Percentiles rank a stretch among this genome's conserved stretches.
Conservation (phyloP, 2,797 vertebrate species). For the Clarias pachynema region DNA sequence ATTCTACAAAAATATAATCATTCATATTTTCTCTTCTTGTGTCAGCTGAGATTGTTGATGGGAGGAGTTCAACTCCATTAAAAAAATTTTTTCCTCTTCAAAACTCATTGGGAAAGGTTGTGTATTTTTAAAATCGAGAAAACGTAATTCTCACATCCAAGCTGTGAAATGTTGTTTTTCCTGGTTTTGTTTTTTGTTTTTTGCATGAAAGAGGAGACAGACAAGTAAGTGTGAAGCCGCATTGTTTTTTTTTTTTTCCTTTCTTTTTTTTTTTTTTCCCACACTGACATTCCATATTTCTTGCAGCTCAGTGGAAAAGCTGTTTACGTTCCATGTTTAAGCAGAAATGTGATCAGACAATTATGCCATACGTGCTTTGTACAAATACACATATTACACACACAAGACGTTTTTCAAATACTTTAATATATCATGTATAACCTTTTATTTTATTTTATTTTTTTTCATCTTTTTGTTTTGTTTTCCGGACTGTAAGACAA, state of each 20-base stretch:
- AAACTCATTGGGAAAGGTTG: background rate
- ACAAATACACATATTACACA: constrained; percentile 5
- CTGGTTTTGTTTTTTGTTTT: background rate
- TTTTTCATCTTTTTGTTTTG: too few species aligned
- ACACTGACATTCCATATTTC: background rate
- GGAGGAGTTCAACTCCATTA: too few species aligned
- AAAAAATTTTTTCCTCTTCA: too few species aligned
- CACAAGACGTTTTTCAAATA: background rate
- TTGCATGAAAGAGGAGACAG: constrained; percentile 27
- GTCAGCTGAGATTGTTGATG: background rate
- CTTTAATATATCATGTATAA: background rate
- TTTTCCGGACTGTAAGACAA: background rate
- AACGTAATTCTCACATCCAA: constrained; percentile 49
- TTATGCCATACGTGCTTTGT: background rate
- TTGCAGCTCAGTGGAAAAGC: constrained; percentile 9
- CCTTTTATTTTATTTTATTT: background rate
- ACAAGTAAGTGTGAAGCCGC: constrained; percentile 17
- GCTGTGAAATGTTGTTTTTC: constrained; percentile 37
- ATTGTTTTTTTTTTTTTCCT: background rate
- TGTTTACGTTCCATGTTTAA: background rate
- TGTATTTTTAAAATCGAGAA: constrained; percentile 17
- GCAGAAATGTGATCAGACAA: background rate
- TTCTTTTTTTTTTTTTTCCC: too few species aligned
- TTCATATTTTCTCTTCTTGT: background rate
- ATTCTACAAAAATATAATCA: background rate